phyloP scores from a whole-genome alignment of 1,140 invertebrate genomes.

The Metopolophium dirhodum region DNA sequence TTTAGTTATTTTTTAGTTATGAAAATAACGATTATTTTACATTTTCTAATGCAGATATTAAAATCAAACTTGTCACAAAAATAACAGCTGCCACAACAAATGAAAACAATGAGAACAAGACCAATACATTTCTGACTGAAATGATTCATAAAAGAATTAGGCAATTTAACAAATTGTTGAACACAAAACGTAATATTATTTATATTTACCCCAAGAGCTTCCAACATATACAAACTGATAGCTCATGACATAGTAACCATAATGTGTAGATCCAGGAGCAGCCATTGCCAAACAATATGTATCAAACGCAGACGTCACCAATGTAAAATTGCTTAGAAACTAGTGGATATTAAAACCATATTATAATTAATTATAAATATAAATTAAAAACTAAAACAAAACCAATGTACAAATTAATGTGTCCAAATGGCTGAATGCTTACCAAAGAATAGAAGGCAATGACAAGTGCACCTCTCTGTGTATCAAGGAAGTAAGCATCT shows the following conservation, averaged over 20 bases:
- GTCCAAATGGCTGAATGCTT: conserved; percentile 58
- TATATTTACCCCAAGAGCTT: conserved; percentile 78
- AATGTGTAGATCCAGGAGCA: conserved; percentile 83
- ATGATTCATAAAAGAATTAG: conserved; percentile 61
- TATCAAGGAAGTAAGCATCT: conserved; percentile 77
- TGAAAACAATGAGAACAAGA: conserved; percentile 86
- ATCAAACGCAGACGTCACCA: conserved; percentile 82
- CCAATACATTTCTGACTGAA: conserved; percentile 84
- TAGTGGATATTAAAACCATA: conserved; percentile 66
- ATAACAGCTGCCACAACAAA: conserved; percentile 76
- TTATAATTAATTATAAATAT: not conserved
- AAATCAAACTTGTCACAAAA: conserved; percentile 79
- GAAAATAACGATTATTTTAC: conserved; percentile 51
- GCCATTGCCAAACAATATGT: conserved; percentile 87
- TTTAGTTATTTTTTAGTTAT: too few relatives aligned
- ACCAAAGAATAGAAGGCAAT: conserved; percentile 78
- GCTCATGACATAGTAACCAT: conserved; percentile 89
- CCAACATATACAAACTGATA: conserved; percentile 95
- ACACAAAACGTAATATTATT: not conserved
- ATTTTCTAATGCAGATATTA: conserved; percentile 83
- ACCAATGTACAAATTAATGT: not conserved
- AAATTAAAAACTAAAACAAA: not conserved
- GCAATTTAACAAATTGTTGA: not conserved
- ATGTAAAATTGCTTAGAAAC: conserved; percentile 83
- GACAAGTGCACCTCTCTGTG: conserved; percentile 78